Base-by-base conservation (phyloP, 2,888 invertebrate species). In the Caenorhabditis wallacei region DNA sequence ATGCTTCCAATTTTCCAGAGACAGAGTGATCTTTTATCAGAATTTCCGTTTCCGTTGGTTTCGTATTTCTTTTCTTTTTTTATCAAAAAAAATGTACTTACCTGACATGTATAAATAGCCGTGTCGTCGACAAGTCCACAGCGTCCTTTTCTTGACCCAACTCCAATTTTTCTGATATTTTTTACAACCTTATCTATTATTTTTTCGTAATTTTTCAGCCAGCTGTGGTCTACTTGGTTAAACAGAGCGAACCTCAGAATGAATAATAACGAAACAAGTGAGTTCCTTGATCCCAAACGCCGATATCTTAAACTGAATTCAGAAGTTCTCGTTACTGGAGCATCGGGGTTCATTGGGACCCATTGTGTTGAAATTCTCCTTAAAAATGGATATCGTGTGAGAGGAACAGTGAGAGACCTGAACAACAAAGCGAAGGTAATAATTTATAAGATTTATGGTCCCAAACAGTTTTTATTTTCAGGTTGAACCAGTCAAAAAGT, bases 321-420 rank as follows among this genome's bases (percentile, higher is more conserved):
- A 90, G 90, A 74, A 86, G 93, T 94, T 70, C 90, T 94, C 72
- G 94, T 94, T 51, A 94, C 94, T 24, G 94, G 94, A 37, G 94
- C 93, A 1, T 92, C 93, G 22, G 94, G 94, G 64, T 94, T 92
- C 89, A 91, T 94, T 68, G 94, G 93, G 24, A 91, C 93, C 16
- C 93, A 94, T 85, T 92, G 94, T 66, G 92, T 94, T 22, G 92
- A 93, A 83, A 92, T 92, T 84, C 91, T 94, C 30, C 92, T 93
- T 80, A 92, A 93, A 68, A 92, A 92, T 57, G 94, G 93, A 1
- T 93, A 93, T 89, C 86, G 89, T 66, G 94, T 94, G 2, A 88
- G 93, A 30, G 94, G 93, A 26, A 93, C 94, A 1, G 91, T 91
- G 26, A 75, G 91, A 26, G 82, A 82, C 57, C 79, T 91, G 70